Conservation (phyloP, 1,140 invertebrate genomes). For the Fragariocoptes setiger region DNA sequence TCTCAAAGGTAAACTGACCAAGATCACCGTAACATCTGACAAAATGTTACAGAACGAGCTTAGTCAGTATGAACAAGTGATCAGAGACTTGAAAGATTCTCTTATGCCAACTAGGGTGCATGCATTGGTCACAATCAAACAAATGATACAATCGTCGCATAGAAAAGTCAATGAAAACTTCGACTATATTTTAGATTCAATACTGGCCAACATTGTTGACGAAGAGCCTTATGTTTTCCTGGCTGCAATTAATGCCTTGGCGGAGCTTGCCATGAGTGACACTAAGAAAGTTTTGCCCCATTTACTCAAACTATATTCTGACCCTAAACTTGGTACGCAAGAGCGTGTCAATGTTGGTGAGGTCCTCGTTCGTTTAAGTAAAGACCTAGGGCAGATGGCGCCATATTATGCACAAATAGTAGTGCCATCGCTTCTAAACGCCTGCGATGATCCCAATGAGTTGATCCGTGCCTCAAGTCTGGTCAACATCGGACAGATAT, state of each 20-base stretch:
- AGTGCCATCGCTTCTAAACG: constrained; percentile 34
- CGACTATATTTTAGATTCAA: constrained; percentile 5
- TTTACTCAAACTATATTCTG: constrained; percentile 26
- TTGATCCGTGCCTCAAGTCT: constrained; percentile 40
- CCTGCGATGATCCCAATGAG: constrained; percentile 29
- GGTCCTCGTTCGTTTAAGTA: constrained; percentile 35
- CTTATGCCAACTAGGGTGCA: constrained; percentile 43
- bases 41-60: too few species aligned
- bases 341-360: constrained; percentile 46
- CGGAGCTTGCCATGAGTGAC: constrained; percentile 26
- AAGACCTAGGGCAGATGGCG: constrained; percentile 34
- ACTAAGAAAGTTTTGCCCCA: constrained; percentile 31
- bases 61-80: too few species aligned
- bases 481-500: constrained; percentile 53
- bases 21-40: too few species aligned
- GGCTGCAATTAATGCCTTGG: constrained; percentile 36
- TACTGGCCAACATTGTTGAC: constrained; percentile 31
- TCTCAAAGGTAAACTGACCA: too few species aligned
- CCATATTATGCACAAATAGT: constrained; percentile 32
- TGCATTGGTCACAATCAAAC: constrained; percentile 34
- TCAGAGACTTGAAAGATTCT: constrained; percentile 33
- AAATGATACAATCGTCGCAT: constrained; percentile 32
- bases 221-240: constrained; percentile 54
- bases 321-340: constrained; percentile 18
- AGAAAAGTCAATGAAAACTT: constrained; percentile 24